A percentile compares a stretch with the other conserved stretches of the same genome.
Conservation (phyloP, 2,113 vertebrate genomes). For the Andinoacara biseriatus region DNA sequence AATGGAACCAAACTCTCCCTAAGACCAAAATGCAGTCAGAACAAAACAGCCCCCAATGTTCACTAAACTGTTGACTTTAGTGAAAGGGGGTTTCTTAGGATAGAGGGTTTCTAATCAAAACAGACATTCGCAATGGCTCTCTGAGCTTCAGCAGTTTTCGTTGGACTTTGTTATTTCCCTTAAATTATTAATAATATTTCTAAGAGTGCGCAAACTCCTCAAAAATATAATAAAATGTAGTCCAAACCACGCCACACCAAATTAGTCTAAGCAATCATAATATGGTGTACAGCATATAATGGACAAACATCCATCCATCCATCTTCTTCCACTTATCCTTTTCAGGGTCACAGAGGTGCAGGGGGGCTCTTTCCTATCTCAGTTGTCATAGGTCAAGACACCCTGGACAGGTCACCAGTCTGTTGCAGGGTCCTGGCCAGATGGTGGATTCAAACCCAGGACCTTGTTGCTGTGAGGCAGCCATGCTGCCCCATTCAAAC, state of each 20-base stretch:
- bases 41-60: neutral
- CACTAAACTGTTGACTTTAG: neutral
- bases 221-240: neutral
- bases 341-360: too few relatives aligned
- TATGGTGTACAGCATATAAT: neutral
- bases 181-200: neutral
- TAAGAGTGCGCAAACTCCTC: neutral
- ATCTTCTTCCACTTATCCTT: too few relatives aligned
- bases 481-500: neutral
- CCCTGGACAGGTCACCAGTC: too few relatives aligned
- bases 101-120: neutral
- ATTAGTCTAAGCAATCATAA: neutral
- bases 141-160: neutral
- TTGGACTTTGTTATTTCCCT: neutral
- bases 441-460: too few relatives aligned
- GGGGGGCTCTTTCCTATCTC: too few relatives aligned
- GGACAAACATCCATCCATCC: neutral
- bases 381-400: too few relatives aligned
- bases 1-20: slow-evolving; percentile 3
- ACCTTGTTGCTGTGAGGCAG: too few relatives aligned
- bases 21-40: neutral
- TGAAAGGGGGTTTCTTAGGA: neutral
- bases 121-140: neutral
- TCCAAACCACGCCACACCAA: neutral
- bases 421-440: too few relatives aligned